Evolutionary conservation across 2,113 vertebrate species (phyloP).

Genomic region (Damaliscus lunatus): DNA sequence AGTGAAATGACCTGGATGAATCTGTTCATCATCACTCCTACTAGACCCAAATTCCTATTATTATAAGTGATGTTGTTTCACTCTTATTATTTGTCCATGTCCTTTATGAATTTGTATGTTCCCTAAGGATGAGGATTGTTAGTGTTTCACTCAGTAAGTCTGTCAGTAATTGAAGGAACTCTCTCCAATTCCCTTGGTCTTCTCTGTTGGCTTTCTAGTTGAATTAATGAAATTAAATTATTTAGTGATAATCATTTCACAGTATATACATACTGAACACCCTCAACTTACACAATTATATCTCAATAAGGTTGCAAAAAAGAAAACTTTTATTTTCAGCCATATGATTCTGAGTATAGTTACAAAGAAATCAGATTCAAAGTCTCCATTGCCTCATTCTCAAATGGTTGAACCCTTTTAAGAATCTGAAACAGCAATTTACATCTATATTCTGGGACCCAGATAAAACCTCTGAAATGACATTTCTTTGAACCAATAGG

Average conservation of each 20-base stretch:
- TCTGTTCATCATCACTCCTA: neutral
- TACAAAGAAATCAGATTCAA: neutral
- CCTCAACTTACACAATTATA: neutral
- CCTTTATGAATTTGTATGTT: neutral
- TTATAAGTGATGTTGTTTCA: neutral
- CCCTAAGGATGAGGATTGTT: neutral
- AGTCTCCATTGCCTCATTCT: neutral
- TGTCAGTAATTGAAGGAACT: neutral
- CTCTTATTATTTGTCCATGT: neutral
- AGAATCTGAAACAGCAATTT: neutral
- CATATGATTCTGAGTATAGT: neutral
- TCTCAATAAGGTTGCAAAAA: neutral
- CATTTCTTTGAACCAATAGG: neutral
- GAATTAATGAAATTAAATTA: constrained; percentile 14
- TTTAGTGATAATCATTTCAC: neutral
- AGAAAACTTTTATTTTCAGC: neutral
- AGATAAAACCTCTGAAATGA: neutral
- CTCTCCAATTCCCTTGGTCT: neutral
- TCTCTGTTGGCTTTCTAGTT: neutral
- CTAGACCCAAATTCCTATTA: neutral
- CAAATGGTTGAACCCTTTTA: neutral
- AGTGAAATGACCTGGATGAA: neutral
- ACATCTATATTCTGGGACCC: neutral
- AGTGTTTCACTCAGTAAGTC: neutral
- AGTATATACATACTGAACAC: neutral